Evolutionary conservation across 2,888 invertebrate genomes (phyloP).

Genomic region (Polymixis flavicincta): DNA sequence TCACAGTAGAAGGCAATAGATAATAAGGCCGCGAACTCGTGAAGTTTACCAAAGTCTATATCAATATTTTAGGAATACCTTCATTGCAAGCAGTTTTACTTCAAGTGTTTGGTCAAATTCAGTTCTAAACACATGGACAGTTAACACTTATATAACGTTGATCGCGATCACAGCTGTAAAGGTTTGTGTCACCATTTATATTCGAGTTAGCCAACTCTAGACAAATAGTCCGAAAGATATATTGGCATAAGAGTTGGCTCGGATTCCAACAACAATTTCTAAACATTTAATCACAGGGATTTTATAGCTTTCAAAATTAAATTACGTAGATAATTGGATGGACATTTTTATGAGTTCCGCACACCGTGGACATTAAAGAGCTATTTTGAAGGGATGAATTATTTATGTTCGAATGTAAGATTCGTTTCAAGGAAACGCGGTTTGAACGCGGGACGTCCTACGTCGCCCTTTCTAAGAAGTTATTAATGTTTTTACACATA

Average conservation of each 20-base stretch:
- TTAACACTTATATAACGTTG: conserved; percentile 6
- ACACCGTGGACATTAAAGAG: conserved; percentile 44
- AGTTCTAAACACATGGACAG: conserved; percentile 10
- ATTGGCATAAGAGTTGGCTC: conserved; percentile 49
- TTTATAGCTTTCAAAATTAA: conserved; percentile 48
- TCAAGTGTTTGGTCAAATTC: conserved; percentile 8
- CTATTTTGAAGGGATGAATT: conserved; percentile 57
- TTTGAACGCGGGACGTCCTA: conserved; percentile 57
- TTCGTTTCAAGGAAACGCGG: conserved; percentile 60
- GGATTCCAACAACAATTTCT: conserved; percentile 40
- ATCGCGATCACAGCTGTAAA: conserved; percentile 6
- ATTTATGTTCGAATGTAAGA: conserved; percentile 40
- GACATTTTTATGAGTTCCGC: conserved; percentile 53
- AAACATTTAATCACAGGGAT: conserved; percentile 35
- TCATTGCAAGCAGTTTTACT: not conserved
- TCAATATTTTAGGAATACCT: not conserved
- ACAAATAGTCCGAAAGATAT: conserved; percentile 35
- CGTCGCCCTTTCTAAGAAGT: conserved; percentile 30
- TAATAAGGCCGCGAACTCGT: too few relatives aligned
- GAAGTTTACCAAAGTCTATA: too few relatives aligned
- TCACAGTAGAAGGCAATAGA: too few relatives aligned
- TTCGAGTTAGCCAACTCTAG: conserved; percentile 18
- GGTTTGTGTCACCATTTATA: conserved; percentile 32
- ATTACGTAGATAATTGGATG: conserved; percentile 48
- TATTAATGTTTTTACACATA: conserved; percentile 50